A percentile compares a stretch with the other conserved stretches of the same genome.
Evolutionary conservation across 1,140 invertebrate genomes (phyloP).

Genomic region (Drosophila willistoni): DNA sequence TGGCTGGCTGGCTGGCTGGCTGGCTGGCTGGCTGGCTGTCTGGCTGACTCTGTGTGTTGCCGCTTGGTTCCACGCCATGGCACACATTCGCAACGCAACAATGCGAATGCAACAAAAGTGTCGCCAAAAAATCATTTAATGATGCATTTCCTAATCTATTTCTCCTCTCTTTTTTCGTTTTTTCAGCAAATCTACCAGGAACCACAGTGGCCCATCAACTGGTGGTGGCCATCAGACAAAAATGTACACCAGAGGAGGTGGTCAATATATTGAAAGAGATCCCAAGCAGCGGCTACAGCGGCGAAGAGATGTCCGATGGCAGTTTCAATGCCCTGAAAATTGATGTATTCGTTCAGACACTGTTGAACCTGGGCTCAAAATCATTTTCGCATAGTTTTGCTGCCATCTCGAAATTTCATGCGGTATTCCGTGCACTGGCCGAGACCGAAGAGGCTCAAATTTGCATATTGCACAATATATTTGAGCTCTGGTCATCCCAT

Average conservation of each 20-base stretch:
- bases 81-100: constrained; percentile 51
- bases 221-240: constrained; percentile 92
- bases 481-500: constrained; percentile 96
- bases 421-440: constrained; percentile 95
- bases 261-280: constrained; percentile 93
- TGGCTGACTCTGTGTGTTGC: constrained; percentile 32
- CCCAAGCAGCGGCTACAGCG: constrained; percentile 90
- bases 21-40: neutral
- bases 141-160: constrained; percentile 24
- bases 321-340: constrained; percentile 96
- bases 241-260: constrained; percentile 95
- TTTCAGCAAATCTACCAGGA: constrained; percentile 90
- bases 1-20: neutral
- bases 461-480: constrained; percentile 95
- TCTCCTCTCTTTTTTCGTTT: constrained; percentile 17
- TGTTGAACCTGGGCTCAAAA: constrained; percentile 96
- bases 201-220: constrained; percentile 93
- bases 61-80: constrained; percentile 69
- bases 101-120: constrained; percentile 71
- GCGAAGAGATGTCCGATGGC: constrained; percentile 87
- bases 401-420: constrained; percentile 98
- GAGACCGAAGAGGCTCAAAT: constrained; percentile 98
- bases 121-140: constrained; percentile 47
- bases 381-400: constrained; percentile 99
- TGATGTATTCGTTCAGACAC: constrained; percentile 97